Percentiles rank a stretch among this genome's conserved stretches.
phyloP scores from a whole-genome alignment of 2,113 vertebrate species.

The Rostratula benghalensis region DNA sequence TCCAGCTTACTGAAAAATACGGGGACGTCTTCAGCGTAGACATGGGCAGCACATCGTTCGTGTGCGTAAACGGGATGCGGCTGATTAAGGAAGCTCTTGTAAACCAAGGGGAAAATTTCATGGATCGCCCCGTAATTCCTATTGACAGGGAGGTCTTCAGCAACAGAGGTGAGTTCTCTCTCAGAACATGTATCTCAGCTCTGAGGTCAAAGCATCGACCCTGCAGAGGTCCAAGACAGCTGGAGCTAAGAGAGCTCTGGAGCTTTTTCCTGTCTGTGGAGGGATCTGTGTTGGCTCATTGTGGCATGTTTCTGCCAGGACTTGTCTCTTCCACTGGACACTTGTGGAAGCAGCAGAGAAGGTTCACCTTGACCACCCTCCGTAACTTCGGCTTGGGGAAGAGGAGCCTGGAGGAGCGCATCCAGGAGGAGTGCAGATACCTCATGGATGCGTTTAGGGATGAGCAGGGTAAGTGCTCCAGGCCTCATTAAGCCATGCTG shows the following conservation, averaged over 20 bases:
- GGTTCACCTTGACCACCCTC: constrained; percentile 75
- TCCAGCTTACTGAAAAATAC: constrained; percentile 75
- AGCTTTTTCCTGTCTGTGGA: rapidly evolving
- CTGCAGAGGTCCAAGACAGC: background rate
- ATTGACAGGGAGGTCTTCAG: rapidly evolving
- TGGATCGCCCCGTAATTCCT: constrained; percentile 71
- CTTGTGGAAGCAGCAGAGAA: constrained; percentile 78
- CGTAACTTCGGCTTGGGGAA: constrained; percentile 83
- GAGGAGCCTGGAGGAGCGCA: constrained; percentile 74
- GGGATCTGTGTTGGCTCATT: rapidly evolving
- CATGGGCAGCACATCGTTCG: constrained; percentile 35
- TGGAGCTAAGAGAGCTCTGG: background rate
- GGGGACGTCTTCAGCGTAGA: constrained; percentile 75
- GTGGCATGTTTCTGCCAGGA: constrained; percentile 29
- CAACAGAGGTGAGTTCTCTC: background rate
- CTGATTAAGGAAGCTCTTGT: constrained; percentile 82
- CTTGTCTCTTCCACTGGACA: constrained; percentile 60
- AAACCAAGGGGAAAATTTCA: constrained; percentile 78
- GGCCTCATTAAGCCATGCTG: background rate
- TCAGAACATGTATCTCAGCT: background rate
- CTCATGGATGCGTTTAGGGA: constrained; percentile 68
- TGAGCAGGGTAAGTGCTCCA: constrained; percentile 62
- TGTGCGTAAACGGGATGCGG: constrained; percentile 75
- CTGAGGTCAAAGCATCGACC: background rate
- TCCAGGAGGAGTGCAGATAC: constrained; percentile 76